Base-by-base conservation (phyloP, 2,888 invertebrate species). In the Tanaodytes sp. region DNA sequence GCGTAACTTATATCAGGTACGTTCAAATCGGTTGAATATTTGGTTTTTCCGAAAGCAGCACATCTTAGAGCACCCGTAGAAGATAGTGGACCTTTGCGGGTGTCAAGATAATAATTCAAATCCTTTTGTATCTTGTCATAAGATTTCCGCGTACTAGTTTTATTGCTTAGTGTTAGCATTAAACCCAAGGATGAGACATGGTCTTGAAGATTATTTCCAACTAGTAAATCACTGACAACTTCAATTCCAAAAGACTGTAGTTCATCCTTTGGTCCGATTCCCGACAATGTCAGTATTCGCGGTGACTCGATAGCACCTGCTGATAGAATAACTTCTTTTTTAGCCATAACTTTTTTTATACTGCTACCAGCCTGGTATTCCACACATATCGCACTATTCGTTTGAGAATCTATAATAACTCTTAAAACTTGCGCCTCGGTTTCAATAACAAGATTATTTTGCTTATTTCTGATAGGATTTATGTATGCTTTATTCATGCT, bases 401-500 rank as follows among this genome's bases (percentile, higher is more conserved):
- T 84, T 9, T 75, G 40, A 0, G 80, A 75, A 75, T 90, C 87
- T 27, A 27, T 27, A 27, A 27, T 27, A 27, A 27, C 9, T 27
- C 27, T 27, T n/a, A n/a, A n/a, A n/a, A 87, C 90, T 14, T 84
- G 74, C 1, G 88, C 85, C 69, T 88, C 84, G 67, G 89, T 89
- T 66, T 78, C 73, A 20, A 85, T 72, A 15, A 70, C 75, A 1
- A 85, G 71, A 63, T 86, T 86, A 15, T 74, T 71, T n/a, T 88
- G 77, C 55, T 86, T 86, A 15, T 87, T 74, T 37, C 91, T 86
- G 45, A 92, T 89, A 0, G 91, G 91, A 72, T 89, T 85, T n/a
- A 92, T 89, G 74, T 88, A 92, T 0, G 91, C 92, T 1, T 81
- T 82, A 76, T 91, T 92, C 0, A 88, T 86, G 18, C 91, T 91